phyloP scores from a whole-genome alignment of 2,888 invertebrate genomes.

The Drosophila lacicola region DNA sequence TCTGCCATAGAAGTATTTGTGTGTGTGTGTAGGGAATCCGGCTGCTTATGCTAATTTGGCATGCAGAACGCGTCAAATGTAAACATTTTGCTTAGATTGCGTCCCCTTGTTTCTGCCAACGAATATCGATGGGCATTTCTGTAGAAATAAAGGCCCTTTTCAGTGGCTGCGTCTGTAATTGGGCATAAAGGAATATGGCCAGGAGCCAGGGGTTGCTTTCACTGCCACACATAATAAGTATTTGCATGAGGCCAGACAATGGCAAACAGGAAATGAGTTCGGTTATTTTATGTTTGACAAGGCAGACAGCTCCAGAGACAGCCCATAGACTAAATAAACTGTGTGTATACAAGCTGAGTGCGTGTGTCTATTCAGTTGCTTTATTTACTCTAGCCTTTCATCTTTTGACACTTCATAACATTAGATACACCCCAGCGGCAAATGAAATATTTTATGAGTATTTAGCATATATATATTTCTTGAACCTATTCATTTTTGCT shows the following conservation, averaged over 20 bases:
- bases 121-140: slow-evolving; percentile 53
- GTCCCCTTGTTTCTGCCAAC: slow-evolving; percentile 42
- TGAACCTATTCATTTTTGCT: not conserved
- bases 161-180: slow-evolving; percentile 40
- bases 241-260: slow-evolving; percentile 49
- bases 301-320: slow-evolving; percentile 19
- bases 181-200: slow-evolving; percentile 32
- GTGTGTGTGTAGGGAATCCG: slow-evolving; percentile 6
- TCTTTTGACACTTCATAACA: slow-evolving; percentile 34
- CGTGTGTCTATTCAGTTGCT: slow-evolving; percentile 11
- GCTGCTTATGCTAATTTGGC: slow-evolving; percentile 70
- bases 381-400: slow-evolving; percentile 41
- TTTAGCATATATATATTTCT: slow-evolving; percentile 6
- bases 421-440: not conserved
- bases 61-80: slow-evolving; percentile 57
- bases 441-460: not conserved
- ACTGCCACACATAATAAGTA: slow-evolving; percentile 1
- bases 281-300: slow-evolving; percentile 36
- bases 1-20: slow-evolving; percentile 1
- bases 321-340: slow-evolving; percentile 19
- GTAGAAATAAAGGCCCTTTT: slow-evolving; percentile 23
- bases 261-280: slow-evolving; percentile 58
- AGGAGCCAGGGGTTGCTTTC: not conserved
- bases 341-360: not conserved
- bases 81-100: slow-evolving; percentile 56